Conservation (phyloP, 2,797 vertebrate species). For the Cirrhinus molitorella region DNA sequence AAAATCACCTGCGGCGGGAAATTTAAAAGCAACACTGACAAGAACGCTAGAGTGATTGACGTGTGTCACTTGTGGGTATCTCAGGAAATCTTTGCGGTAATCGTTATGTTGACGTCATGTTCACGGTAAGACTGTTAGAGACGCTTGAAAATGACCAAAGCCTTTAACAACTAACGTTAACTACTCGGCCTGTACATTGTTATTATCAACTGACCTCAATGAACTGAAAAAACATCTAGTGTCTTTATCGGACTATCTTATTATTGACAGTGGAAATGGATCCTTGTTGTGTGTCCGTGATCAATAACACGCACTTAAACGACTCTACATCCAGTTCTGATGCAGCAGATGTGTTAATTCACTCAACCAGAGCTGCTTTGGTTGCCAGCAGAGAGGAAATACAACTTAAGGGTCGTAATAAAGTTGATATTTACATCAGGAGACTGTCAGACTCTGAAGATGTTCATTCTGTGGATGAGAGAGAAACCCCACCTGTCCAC, state of each 20-base stretch:
- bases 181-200: too few species aligned
- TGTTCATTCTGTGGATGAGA: slow-evolving; percentile 33
- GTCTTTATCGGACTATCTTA: background rate
- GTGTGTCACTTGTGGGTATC: background rate
- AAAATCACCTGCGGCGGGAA: slow-evolving; percentile 68
- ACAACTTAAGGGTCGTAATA: background rate
- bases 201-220: too few species aligned
- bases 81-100: background rate
- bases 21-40: slow-evolving; percentile 61
- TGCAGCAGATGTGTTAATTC: slow-evolving; percentile 74
- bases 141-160: background rate
- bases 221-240: background rate
- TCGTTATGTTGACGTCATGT: background rate
- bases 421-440: slow-evolving; percentile 63
- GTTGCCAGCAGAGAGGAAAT: slow-evolving; percentile 5
- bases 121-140: background rate
- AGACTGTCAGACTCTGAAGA: slow-evolving; percentile 68
- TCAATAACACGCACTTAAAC: slow-evolving; percentile 44
- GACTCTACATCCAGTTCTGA: slow-evolving; percentile 67
- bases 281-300: background rate
- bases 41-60: background rate
- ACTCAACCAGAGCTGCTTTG: slow-evolving; percentile 64
- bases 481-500: slow-evolving; percentile 55
- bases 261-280: slow-evolving; percentile 39
- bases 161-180: background rate